Evolutionary conservation across 2,797 vertebrate genomes (phyloP).

Genomic region (Nyctibius grandis): DNA sequence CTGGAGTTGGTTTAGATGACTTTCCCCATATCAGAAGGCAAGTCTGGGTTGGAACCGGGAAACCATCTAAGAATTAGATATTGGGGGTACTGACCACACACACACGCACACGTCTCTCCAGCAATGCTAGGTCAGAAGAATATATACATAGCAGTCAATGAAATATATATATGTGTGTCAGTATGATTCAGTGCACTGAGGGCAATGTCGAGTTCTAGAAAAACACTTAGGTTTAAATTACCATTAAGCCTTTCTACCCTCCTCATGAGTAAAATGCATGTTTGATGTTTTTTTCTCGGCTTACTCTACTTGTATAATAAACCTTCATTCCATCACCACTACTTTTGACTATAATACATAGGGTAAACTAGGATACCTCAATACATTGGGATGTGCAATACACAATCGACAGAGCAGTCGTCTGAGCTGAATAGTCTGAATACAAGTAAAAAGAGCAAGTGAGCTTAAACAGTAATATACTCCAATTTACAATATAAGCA

Average conservation of each 20-base stretch:
- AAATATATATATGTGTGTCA: conserved; percentile 26
- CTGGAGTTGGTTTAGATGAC: neutral
- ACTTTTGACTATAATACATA: conserved; percentile 62
- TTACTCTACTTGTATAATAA: conserved; percentile 35
- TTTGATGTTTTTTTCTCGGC: conserved; percentile 47
- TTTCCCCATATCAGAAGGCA: neutral
- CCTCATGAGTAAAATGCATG: neutral
- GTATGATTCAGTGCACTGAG: conserved; percentile 19
- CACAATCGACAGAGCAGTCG: conserved; percentile 6
- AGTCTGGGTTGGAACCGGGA: neutral
- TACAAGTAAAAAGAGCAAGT: conserved; percentile 53
- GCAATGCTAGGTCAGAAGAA: conserved; percentile 37
- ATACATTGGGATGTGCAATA: conserved; percentile 54
- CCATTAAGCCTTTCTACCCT: conserved; percentile 8
- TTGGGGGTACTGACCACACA: neutral
- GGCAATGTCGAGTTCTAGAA: conserved; percentile 1
- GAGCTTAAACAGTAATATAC: conserved; percentile 19
- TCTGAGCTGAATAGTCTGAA: conserved; percentile 48
- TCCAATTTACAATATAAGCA: conserved; percentile 54
- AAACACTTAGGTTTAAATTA: conserved; percentile 23
- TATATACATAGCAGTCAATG: conserved; percentile 51
- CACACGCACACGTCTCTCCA: conserved; percentile 9
- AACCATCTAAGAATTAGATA: neutral
- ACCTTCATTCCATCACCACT: conserved; percentile 25
- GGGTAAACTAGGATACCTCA: conserved; percentile 55